A percentile compares a stretch with the other conserved stretches of the same genome.
phyloP scores from a whole-genome alignment of 2,113 vertebrate genomes.

The Lycocorax pyrrhopterus region DNA sequence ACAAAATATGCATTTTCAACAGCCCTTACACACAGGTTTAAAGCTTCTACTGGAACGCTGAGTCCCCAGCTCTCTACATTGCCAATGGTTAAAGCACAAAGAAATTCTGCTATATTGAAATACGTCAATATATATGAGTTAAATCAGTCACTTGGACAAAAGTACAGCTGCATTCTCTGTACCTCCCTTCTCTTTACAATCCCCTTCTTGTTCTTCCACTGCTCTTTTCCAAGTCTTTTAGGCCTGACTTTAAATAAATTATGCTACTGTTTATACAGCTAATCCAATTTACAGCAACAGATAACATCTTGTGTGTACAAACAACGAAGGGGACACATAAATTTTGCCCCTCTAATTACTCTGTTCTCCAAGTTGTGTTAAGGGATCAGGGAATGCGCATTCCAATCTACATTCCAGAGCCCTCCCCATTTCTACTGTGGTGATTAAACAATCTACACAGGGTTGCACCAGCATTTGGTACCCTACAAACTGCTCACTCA shows the following conservation, averaged over 20 bases:
- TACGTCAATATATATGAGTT: fast-evolving
- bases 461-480: neutral
- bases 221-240: neutral
- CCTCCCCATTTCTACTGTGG: neutral
- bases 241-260: slow-evolving; percentile 6
- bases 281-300: slow-evolving; percentile 11
- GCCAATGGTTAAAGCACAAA: neutral
- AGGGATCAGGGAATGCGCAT: neutral
- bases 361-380: neutral
- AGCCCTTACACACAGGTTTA: neutral
- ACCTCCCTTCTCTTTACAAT: neutral
- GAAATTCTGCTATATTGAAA: neutral
- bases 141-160: neutral
- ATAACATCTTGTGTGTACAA: neutral
- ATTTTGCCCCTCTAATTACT: neutral
- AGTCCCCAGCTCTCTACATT: neutral
- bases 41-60: neutral
- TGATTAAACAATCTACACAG: neutral
- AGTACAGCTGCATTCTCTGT: neutral
- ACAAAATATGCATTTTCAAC: neutral
- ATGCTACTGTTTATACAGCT: neutral
- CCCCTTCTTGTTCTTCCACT: neutral
- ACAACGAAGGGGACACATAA: neutral
- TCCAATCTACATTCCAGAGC: neutral
- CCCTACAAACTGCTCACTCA: neutral